Evolutionary conservation across 2,797 vertebrate species (phyloP).

Genomic region (Acanthiza pusilla): DNA sequence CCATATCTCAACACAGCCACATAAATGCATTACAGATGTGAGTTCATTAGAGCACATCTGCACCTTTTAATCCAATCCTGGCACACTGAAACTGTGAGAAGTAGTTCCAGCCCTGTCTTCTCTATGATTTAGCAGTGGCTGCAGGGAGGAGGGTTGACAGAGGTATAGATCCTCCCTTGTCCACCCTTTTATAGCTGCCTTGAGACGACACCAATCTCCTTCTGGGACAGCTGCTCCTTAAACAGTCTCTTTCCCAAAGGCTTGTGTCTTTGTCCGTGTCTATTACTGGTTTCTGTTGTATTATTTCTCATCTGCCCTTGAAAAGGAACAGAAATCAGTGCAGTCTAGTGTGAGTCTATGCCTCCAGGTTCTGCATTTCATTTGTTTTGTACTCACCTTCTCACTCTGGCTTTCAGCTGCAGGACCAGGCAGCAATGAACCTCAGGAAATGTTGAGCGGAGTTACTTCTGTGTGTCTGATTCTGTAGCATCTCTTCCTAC

Average conservation of each 20-base stretch:
- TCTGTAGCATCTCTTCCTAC: background rate
- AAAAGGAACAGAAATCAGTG: background rate
- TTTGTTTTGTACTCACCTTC: background rate
- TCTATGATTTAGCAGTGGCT: background rate
- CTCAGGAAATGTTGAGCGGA: background rate
- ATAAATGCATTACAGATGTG: constrained; percentile 52
- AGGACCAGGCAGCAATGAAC: background rate
- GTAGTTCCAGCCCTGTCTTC: background rate
- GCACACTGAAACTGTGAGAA: background rate
- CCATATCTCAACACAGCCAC: background rate
- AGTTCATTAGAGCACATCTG: constrained; percentile 35
- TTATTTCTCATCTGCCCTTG: background rate
- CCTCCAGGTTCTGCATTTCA: background rate
- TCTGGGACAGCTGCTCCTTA: background rate
- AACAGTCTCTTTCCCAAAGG: background rate
- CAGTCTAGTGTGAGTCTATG: background rate
- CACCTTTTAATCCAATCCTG: constrained; percentile 42
- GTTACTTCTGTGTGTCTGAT: background rate
- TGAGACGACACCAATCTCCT: background rate
- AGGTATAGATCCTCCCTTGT: background rate
- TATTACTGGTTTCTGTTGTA: background rate
- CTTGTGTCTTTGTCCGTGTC: background rate
- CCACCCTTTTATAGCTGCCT: background rate
- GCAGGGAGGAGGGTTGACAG: background rate
- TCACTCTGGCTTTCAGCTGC: background rate